A percentile compares a stretch with the other conserved stretches of the same genome.
Evolutionary conservation across 2,797 vertebrate genomes (phyloP).

Genomic region (Sebastes jordani): DNA sequence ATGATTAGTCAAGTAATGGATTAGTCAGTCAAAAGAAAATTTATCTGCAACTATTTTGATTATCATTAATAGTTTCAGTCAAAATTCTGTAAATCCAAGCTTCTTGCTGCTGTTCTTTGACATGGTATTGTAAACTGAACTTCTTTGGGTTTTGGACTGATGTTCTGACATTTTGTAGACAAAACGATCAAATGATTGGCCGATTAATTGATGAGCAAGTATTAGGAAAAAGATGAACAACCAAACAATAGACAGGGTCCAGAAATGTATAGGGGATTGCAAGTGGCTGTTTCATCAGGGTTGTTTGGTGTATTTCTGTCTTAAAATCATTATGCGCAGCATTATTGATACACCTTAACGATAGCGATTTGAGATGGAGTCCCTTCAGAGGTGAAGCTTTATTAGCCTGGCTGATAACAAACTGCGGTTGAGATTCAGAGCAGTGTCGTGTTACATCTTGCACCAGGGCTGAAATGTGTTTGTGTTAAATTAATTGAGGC

Average conservation of each 20-base stretch:
- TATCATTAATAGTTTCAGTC: no score
- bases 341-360: not conserved
- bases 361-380: no score
- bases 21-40: no score
- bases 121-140: no score
- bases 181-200: no score
- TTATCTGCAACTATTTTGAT: no score
- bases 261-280: no score
- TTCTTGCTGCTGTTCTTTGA: no score
- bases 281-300: no score
- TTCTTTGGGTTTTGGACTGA: not conserved
- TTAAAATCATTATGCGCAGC: not conserved
- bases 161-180: not conserved
- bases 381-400: not conserved
- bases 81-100: no score
- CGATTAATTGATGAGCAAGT: not conserved
- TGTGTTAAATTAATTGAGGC: conserved; percentile 82
- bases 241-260: not conserved
- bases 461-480: conserved; percentile 69
- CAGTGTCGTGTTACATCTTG: conserved; percentile 73
- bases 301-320: no score
- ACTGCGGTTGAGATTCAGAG: conserved; percentile 54
- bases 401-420: conserved; percentile 45
- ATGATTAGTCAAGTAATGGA: no score
- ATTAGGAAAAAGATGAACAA: not conserved